Evolutionary conservation across 2,797 vertebrate species (phyloP).

Genomic region (Gallinago solitaria): DNA sequence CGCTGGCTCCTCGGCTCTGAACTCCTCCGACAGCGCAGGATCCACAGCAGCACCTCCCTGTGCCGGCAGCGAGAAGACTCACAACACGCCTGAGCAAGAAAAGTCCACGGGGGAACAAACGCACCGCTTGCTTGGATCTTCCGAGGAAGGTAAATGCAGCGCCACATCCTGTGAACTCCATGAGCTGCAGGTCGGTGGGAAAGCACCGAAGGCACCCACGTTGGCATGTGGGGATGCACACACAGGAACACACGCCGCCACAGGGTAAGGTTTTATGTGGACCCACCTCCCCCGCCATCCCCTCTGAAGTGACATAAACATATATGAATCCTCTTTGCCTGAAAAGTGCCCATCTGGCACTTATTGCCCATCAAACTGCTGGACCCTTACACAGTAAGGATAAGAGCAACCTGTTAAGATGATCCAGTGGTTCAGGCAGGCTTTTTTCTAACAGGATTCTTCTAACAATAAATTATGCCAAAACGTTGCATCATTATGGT

Average conservation of each 20-base stretch:
- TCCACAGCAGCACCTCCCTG: not conserved
- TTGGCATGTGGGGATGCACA: fast-evolving
- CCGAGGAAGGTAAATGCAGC: not conserved
- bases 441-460: not conserved
- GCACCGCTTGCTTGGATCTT: fast-evolving
- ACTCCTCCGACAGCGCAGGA: not conserved
- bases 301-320: not conserved
- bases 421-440: not conserved
- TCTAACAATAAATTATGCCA: not conserved
- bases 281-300: not conserved
- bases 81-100: not conserved
- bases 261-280: not conserved
- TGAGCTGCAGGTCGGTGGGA: fast-evolving
- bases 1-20: not conserved
- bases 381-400: not conserved
- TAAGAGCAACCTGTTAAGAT: not conserved
- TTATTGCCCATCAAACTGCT: not conserved
- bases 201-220: not conserved
- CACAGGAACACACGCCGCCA: not conserved
- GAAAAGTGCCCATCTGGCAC: not conserved
- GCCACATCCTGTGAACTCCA: not conserved
- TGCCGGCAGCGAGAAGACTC: not conserved
- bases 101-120: not conserved
- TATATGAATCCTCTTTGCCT: not conserved
- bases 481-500: not conserved